Evolutionary conservation across 2,113 vertebrate genomes (phyloP).

Genomic region (Xiphorhynchus elegans): DNA sequence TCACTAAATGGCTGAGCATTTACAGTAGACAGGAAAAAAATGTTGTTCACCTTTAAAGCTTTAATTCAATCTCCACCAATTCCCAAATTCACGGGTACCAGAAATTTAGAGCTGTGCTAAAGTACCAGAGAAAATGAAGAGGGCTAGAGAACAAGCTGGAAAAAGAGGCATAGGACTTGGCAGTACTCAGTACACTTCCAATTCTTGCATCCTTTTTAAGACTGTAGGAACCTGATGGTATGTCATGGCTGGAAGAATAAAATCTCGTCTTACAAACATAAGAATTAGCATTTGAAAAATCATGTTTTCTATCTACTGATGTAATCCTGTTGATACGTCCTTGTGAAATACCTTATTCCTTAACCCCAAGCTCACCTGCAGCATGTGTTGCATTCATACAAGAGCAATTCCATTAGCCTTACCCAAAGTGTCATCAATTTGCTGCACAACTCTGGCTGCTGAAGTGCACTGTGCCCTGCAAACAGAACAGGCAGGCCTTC

Average conservation of each 20-base stretch:
- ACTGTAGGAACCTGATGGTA: neutral
- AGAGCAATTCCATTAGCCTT: neutral
- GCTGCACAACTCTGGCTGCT: neutral
- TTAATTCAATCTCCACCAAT: neutral
- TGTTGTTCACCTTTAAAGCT: neutral
- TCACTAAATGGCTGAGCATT: neutral
- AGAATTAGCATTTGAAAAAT: neutral
- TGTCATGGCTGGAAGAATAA: neutral
- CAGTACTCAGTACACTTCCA: neutral
- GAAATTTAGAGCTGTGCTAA: neutral
- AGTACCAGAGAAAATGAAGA: neutral
- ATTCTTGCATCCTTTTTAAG: neutral
- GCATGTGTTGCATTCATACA: fast-evolving
- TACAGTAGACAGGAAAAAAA: neutral
- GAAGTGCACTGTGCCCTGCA: neutral
- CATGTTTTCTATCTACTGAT: neutral
- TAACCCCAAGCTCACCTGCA: neutral
- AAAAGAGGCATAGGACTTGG: neutral
- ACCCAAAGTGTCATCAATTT: neutral
- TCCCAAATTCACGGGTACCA: neutral
- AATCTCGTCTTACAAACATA: neutral
- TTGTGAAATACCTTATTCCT: neutral
- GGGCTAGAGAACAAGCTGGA: neutral
- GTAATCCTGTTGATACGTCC: neutral
- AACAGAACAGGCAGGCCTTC: neutral